Evolutionary conservation across 92 coral and sea anemone species (phyloP), one percentile per base, ranked within the genome.

Genomic region (Parazoanthus atlanticus): DNA sequence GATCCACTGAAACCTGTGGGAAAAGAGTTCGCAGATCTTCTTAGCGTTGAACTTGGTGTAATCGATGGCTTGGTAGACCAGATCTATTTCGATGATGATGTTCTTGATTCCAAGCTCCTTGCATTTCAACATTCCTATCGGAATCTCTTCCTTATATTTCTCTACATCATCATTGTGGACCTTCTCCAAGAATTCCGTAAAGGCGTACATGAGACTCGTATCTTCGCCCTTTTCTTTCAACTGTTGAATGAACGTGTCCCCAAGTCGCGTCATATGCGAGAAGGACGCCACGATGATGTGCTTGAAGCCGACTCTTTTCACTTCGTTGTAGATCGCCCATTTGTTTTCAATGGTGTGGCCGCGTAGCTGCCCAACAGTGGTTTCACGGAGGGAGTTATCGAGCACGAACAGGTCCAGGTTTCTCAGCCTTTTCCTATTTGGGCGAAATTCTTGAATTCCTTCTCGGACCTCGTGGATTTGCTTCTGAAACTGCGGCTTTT

Each of bases 231-330:
- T 89, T n/a, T 92, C 94, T 31, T 64, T 74, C 54, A 95, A 82
- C 82, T 92, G 93, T 5, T 43, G 85, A 76, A 75, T 72, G 88
- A 95, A 95, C 11, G 91, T 94, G 85, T 95, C 98, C 3, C 96
- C 98, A 82, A 95, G 40, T 52, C 96, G 96, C 47, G 96, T 95
- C 98, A 95, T 95, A 91, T 95, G 95, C 54, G 98, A 94, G 88
- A 95, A 95, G 5, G 98, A 93, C 10, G 95, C 96, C 17, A 94
- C 95, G 43, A 95, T 95, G 64, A 95, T 93, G 94, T 95, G 88
- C 80, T 91, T 74, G 92, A 93, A 91, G 38, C 95, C 95, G 79
- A 93, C 92, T 77, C 88, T 86, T 67, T 93, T 91, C n/a, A 93
- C 87, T 81, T 93, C 74, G 30, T 94, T 87, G 81, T 94, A 94